A percentile compares a stretch with the other conserved stretches of the same genome.
Evolutionary conservation across 2,113 vertebrate species (phyloP).

Genomic region (Acrocephalus kingi): DNA sequence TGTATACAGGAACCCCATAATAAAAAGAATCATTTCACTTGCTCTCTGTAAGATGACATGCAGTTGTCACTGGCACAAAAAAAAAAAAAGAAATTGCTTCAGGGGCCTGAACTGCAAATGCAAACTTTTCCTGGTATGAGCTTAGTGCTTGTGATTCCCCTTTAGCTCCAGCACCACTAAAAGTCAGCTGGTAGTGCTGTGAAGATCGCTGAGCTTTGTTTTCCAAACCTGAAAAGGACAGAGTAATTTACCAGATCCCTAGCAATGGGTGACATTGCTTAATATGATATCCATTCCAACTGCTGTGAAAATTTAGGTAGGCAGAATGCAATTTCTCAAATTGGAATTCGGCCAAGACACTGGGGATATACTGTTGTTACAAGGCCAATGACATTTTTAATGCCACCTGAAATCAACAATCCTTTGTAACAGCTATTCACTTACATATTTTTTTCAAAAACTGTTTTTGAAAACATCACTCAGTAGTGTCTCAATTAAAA

Average conservation of each 20-base stretch:
- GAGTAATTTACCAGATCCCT: not conserved
- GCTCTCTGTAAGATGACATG: not conserved
- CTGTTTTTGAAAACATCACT: not conserved
- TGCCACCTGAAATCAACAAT: not conserved
- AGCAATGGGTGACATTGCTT: not conserved
- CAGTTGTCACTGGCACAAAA: not conserved
- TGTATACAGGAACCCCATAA: not conserved
- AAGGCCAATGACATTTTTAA: slow-evolving; percentile 25
- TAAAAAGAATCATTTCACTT: not conserved
- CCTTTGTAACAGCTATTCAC: not conserved
- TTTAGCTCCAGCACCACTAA: not conserved
- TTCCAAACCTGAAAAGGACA: not conserved
- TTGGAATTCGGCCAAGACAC: slow-evolving; percentile 29
- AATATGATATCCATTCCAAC: not conserved
- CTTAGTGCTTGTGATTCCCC: not conserved
- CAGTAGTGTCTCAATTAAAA: not conserved
- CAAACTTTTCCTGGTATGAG: not conserved
- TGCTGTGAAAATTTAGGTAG: slow-evolving; percentile 24
- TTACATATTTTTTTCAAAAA: not conserved
- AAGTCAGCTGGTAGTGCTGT: not conserved
- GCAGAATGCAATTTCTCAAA: slow-evolving; percentile 22
- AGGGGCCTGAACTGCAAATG: not conserved
- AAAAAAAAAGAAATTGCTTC: not conserved
- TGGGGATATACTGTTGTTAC: not conserved
- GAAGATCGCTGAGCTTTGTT: not conserved